Evolutionary conservation across 2,888 invertebrate species (phyloP).

Genomic region (Eristalis intricaria): DNA sequence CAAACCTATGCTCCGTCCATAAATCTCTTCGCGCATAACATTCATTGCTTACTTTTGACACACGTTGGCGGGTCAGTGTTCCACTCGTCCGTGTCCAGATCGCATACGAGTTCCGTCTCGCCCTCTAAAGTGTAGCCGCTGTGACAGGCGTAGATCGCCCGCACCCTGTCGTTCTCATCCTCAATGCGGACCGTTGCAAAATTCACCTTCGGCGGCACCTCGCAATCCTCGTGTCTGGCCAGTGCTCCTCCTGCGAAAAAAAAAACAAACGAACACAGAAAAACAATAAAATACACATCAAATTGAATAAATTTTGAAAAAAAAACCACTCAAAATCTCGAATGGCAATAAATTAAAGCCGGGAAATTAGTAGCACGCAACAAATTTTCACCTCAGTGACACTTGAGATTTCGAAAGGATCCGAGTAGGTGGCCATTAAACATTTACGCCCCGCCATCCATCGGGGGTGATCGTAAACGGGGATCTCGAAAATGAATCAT

Average conservation of each 20-base stretch:
- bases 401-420: conserved; percentile 12
- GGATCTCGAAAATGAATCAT: background rate
- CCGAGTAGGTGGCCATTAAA: conserved; percentile 9
- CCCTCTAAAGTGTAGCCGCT: conserved; percentile 78
- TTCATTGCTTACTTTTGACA: conserved; percentile 71
- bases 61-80: conserved; percentile 78
- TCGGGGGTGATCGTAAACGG: conserved; percentile 28
- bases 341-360: conserved; percentile 12
- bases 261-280: background rate
- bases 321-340: background rate
- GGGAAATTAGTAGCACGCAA: conserved; percentile 12
- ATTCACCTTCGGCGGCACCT: conserved; percentile 77
- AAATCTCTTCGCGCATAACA: background rate
- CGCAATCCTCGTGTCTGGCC: conserved; percentile 78
- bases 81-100: conserved; percentile 79
- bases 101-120: conserved; percentile 76
- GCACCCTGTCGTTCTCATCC: conserved; percentile 77
- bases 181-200: conserved; percentile 75
- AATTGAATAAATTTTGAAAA: conserved; percentile 4
- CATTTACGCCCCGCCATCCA: conserved; percentile 10
- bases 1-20: background rate
- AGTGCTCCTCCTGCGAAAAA: conserved; percentile 58
- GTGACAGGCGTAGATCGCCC: conserved; percentile 78
- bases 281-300: background rate
- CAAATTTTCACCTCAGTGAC: background rate